Percentiles rank a stretch among this genome's conserved stretches.
Evolutionary conservation across 2,797 vertebrate genomes (phyloP).

Genomic region (Anas georgica): DNA sequence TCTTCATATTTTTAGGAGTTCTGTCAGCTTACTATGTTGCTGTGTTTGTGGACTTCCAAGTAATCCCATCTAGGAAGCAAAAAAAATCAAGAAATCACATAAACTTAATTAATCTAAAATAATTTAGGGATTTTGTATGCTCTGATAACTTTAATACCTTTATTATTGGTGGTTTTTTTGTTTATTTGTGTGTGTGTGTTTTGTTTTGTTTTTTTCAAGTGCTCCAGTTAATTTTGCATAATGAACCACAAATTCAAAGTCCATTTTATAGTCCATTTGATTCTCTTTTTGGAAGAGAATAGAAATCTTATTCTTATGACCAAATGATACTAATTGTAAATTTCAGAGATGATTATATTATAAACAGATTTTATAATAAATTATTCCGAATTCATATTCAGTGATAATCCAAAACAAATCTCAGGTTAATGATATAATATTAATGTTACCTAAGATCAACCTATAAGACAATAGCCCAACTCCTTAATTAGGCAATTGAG

Average conservation of each 20-base stretch:
- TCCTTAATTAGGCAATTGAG: background rate
- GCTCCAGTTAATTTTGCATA: background rate
- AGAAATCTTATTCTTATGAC: background rate
- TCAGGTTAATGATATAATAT: background rate
- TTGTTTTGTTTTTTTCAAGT: background rate
- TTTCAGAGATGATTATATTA: background rate
- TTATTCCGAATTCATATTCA: background rate
- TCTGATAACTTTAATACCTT: background rate
- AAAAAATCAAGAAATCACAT: background rate
- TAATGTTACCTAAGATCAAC: background rate
- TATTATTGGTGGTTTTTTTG: accelerated
- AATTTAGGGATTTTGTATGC: background rate
- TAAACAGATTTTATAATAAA: background rate
- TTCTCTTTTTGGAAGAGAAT: background rate
- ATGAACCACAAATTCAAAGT: background rate
- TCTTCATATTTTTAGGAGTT: background rate
- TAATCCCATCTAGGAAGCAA: background rate
- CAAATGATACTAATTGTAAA: background rate
- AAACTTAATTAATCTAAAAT: background rate
- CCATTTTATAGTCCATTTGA: background rate
- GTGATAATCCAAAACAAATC: background rate
- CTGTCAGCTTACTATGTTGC: accelerated
- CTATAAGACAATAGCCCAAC: background rate
- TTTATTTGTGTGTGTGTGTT: too few species aligned
- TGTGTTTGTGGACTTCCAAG: background rate